Evolutionary conservation across 2,113 vertebrate species (phyloP).

Genomic region (Psammodynastes pulverulentus): DNA sequence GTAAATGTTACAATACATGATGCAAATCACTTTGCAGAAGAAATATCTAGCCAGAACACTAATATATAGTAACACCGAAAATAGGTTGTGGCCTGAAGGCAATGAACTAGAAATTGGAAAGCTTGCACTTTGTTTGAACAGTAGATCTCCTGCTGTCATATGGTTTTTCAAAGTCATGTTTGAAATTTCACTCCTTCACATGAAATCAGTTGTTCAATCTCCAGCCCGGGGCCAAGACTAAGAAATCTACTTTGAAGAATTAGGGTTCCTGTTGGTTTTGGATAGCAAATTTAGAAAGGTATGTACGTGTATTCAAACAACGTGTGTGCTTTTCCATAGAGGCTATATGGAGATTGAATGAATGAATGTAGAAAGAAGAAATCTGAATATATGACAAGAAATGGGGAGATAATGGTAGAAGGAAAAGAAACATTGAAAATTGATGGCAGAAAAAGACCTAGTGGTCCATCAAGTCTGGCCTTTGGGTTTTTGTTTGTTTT

Average conservation of each 20-base stretch:
- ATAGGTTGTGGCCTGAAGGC: neutral
- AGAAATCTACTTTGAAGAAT: neutral
- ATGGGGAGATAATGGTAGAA: neutral
- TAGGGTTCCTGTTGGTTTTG: neutral
- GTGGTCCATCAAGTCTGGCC: neutral
- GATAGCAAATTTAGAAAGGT: neutral
- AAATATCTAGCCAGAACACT: constrained; percentile 2
- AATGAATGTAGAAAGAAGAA: neutral
- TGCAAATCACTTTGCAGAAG: constrained; percentile 10
- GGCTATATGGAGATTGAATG: neutral
- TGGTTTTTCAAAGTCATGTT: neutral
- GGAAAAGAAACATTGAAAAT: neutral
- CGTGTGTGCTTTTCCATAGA: neutral
- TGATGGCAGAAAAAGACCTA: neutral
- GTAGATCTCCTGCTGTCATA: neutral
- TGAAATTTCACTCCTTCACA: neutral
- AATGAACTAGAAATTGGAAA: neutral
- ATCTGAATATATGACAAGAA: neutral
- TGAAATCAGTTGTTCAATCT: neutral
- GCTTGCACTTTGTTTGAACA: neutral
- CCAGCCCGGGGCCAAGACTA: neutral
- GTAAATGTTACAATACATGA: constrained; percentile 15
- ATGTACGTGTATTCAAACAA: neutral
- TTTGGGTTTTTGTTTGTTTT: neutral
- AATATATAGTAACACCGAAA: constrained; percentile 18